phyloP scores from a whole-genome alignment of 1,140 invertebrate genomes.

The Drosophila sp. region DNA sequence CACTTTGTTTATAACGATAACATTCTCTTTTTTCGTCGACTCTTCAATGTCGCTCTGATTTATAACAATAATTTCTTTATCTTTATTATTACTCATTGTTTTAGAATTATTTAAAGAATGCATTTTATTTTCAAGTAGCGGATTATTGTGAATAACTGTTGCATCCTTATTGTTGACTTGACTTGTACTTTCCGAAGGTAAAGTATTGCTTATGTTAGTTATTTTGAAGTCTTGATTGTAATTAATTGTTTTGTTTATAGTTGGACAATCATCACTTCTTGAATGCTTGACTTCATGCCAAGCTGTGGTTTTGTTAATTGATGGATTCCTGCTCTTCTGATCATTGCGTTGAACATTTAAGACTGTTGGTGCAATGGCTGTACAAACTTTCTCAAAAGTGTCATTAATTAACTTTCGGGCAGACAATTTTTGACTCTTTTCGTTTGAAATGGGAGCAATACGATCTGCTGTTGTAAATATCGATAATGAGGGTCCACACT shows the following conservation, averaged over 20 bases:
- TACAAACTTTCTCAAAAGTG: slow-evolving; percentile 43
- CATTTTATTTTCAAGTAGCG: slow-evolving; percentile 8
- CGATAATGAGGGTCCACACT: slow-evolving; percentile 48
- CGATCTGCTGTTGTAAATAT: slow-evolving; percentile 66
- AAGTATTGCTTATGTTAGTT: background rate
- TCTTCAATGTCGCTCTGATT: slow-evolving; percentile 68
- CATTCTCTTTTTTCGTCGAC: slow-evolving; percentile 82
- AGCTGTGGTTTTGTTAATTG: slow-evolving; percentile 18
- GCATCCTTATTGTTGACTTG: slow-evolving; percentile 5
- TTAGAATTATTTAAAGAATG: slow-evolving; percentile 10
- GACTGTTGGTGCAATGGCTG: slow-evolving; percentile 38
- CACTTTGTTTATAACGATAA: slow-evolving; percentile 71
- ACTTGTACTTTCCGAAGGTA: background rate
- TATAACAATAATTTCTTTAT: slow-evolving; percentile 65
- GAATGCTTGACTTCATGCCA: slow-evolving; percentile 38
- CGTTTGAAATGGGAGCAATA: slow-evolving; percentile 42
- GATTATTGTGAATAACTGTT: slow-evolving; percentile 7
- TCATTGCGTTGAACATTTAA: slow-evolving; percentile 21
- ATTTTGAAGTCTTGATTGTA: background rate
- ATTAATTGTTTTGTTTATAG: slow-evolving; percentile 2
- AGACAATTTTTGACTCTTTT: slow-evolving; percentile 53
- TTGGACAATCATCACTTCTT: background rate
- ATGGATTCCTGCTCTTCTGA: slow-evolving; percentile 39
- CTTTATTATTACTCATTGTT: slow-evolving; percentile 48
- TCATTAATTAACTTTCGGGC: slow-evolving; percentile 41